Conservation (phyloP, 2,888 invertebrate species). For the Amiota mariae region DNA sequence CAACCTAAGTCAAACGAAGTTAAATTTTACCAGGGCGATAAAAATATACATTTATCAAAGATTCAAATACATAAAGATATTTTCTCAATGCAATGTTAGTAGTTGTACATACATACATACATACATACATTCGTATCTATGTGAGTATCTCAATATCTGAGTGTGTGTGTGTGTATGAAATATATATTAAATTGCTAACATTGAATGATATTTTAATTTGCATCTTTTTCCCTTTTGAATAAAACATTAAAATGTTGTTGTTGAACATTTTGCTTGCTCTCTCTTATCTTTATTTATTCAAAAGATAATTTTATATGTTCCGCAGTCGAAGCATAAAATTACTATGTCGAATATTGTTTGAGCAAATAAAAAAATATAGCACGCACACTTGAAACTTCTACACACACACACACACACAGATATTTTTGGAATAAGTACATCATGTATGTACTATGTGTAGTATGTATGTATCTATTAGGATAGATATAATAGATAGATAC, state of each 20-base stretch:
- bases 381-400: conserved; percentile 57
- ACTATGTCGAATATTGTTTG: conserved; percentile 66
- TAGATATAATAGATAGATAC: conserved; percentile 17
- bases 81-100: neutral
- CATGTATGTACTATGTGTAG: neutral
- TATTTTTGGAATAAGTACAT: conserved; percentile 36
- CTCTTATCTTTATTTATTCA: conserved; percentile 67
- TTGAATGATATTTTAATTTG: conserved; percentile 67
- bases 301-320: conserved; percentile 67
- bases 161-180: conserved; percentile 45
- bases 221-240: conserved; percentile 67
- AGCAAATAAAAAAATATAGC: conserved; percentile 61
- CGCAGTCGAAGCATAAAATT: conserved; percentile 67
- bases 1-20: neutral
- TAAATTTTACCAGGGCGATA: neutral
- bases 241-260: conserved; percentile 59
- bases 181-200: conserved; percentile 67
- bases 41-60: conserved; percentile 21
- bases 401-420: conserved; percentile 57
- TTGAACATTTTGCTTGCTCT: conserved; percentile 40
- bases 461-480: conserved; percentile 26
- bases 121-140: no score
- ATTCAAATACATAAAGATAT: neutral
- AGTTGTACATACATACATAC: conserved; percentile 11
- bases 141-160: neutral